These are phyloP conservation scores for Coenonympha glycerion DNA, from an alignment of 2,888 invertebrate genomes.

Conservation along the genomic window DNA sequence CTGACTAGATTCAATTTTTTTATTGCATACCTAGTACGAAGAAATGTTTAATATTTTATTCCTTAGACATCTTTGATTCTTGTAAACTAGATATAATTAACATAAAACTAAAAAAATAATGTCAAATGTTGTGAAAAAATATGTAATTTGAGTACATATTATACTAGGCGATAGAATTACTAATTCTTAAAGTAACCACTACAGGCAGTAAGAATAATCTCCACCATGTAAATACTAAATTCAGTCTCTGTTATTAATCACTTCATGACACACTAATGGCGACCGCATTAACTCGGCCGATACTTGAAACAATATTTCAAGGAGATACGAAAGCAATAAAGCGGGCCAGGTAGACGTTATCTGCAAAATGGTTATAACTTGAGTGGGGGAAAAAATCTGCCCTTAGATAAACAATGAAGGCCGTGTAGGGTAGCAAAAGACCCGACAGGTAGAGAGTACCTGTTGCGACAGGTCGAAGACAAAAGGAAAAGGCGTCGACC, in stretches of 20 bases:
- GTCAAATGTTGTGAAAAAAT: too few species aligned
- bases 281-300: conserved; percentile 48
- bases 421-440: conserved; percentile 18
- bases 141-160: too few species aligned
- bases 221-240: conserved; percentile 7
- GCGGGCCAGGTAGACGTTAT: conserved; percentile 51
- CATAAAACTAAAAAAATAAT: background rate
- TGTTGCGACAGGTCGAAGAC: conserved; percentile 58
- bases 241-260: conserved; percentile 22
- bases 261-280: conserved; percentile 49
- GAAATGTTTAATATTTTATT: too few species aligned
- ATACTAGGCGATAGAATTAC: too few species aligned
- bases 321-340: conserved; percentile 39
- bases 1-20: too few species aligned
- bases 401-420: conserved; percentile 38
- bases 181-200: too few species aligned
- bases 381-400: conserved; percentile 29
- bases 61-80: too few species aligned
- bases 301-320: conserved; percentile 51
- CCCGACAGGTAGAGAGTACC: conserved; percentile 61
- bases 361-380: conserved; percentile 27
- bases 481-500: conserved; percentile 64
- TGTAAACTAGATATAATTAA: background rate
- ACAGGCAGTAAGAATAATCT: too few species aligned
- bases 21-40: too few species aligned